Conservation (phyloP, 2,888 invertebrate genomes). For the Melinopterus prodromus region DNA sequence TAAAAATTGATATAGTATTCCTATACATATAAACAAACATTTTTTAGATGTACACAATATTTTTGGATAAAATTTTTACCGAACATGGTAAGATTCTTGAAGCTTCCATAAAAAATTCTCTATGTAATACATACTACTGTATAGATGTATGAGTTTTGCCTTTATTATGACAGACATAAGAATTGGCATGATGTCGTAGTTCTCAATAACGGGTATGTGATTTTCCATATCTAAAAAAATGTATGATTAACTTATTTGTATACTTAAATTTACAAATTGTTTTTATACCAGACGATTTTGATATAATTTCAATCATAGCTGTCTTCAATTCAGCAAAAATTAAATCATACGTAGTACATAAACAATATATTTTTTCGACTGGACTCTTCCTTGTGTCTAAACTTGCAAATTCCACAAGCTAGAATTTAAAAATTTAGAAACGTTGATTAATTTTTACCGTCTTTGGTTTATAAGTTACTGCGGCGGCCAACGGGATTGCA, state of each 20-base stretch:
- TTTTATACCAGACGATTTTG: slow-evolving; percentile 49
- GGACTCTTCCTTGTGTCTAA: slow-evolving; percentile 58
- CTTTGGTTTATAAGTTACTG: slow-evolving; percentile 48
- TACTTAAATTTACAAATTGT: no score
- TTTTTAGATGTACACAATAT: background rate
- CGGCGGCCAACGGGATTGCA: slow-evolving; percentile 58
- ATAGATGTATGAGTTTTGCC: slow-evolving; percentile 59
- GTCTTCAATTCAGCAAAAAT: slow-evolving; percentile 61
- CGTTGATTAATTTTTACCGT: background rate
- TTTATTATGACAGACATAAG: slow-evolving; percentile 59
- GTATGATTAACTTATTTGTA: no score
- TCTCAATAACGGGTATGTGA: slow-evolving; percentile 53
- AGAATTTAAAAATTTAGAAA: slow-evolving; percentile 35
- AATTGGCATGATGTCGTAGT: slow-evolving; percentile 57
- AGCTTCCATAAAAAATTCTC: slow-evolving; percentile 55
- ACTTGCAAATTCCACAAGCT: slow-evolving; percentile 61
- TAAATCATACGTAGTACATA: slow-evolving; percentile 60
- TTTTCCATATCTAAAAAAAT: slow-evolving; percentile 50
- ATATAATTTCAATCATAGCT: slow-evolving; percentile 57
- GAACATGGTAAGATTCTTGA: slow-evolving; percentile 42
- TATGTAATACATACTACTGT: slow-evolving; percentile 60
- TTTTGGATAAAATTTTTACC: slow-evolving; percentile 30
- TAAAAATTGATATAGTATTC: slow-evolving; percentile 48
- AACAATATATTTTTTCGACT: slow-evolving; percentile 60
- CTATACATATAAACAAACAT: slow-evolving; percentile 42